Percentiles rank a stretch among this genome's conserved stretches.
These are phyloP conservation scores for Onychomys arenicola DNA, from an alignment of 2,797 vertebrate genomes.

Conservation along the genomic window DNA sequence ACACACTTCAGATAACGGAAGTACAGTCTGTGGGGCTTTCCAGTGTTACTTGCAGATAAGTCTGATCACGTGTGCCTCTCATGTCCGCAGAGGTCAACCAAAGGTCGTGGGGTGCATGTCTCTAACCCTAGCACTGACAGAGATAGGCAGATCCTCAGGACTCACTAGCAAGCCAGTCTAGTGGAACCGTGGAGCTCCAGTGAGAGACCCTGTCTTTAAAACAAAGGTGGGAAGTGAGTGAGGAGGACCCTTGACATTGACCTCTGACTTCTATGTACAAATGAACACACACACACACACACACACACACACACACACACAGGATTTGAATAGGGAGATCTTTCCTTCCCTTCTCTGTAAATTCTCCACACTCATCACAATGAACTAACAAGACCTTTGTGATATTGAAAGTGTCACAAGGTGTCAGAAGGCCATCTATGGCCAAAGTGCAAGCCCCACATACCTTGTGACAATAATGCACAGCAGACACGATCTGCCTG, in stretches of 20 bases:
- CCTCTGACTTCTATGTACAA: neutral
- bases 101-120: neutral
- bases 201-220: neutral
- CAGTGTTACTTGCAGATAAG: neutral
- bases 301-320: neutral
- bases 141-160: neutral
- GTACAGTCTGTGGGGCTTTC: neutral
- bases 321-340: neutral
- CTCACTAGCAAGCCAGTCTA: neutral
- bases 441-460: accelerated
- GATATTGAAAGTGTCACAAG: accelerated
- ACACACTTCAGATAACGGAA: neutral
- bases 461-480: constrained; percentile 99
- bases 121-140: neutral
- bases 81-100: neutral
- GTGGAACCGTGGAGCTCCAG: no score
- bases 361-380: neutral
- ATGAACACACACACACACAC: neutral
- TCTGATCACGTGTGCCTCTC: neutral
- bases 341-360: neutral
- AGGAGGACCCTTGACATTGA: neutral
- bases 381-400: neutral
- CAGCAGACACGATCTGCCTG: constrained; percentile 98
- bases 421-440: accelerated
- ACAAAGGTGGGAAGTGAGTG: neutral